Evolutionary conservation across 2,113 vertebrate species (phyloP).

Genomic region (Nothoprocta pentlandii): DNA sequence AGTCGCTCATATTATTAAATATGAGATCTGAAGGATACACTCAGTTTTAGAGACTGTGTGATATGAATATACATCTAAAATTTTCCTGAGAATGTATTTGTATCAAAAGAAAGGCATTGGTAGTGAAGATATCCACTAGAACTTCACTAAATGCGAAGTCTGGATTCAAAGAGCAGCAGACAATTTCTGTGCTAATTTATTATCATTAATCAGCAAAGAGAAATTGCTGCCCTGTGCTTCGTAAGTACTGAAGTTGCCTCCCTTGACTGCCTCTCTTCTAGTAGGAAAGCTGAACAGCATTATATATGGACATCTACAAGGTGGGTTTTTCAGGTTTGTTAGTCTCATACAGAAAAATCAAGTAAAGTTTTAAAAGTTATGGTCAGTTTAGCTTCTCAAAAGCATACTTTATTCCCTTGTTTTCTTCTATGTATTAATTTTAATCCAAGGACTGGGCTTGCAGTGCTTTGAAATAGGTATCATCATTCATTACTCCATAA

Average conservation of each 20-base stretch:
- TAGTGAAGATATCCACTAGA: neutral
- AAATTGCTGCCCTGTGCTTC: neutral
- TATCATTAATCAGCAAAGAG: neutral
- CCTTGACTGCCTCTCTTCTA: neutral
- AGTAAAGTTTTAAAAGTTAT: neutral
- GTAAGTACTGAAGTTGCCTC: neutral
- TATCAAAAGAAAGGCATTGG: neutral
- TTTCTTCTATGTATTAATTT: neutral
- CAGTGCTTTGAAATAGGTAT: neutral
- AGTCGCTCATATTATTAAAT: neutral
- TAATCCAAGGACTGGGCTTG: neutral
- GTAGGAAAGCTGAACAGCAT: neutral
- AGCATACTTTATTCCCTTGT: accelerated
- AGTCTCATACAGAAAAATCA: neutral
- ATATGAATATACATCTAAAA: neutral
- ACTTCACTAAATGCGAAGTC: neutral
- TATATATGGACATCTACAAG: neutral
- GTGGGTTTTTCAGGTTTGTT: neutral
- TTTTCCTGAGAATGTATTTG: neutral
- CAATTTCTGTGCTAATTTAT: neutral
- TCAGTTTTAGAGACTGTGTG: neutral
- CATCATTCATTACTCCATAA: too few relatives aligned
- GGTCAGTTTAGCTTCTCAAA: neutral
- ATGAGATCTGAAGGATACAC: neutral
- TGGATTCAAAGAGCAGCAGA: neutral